Base-by-base conservation (phyloP, 2,888 invertebrate genomes). In the Synergus umbraculus region DNA sequence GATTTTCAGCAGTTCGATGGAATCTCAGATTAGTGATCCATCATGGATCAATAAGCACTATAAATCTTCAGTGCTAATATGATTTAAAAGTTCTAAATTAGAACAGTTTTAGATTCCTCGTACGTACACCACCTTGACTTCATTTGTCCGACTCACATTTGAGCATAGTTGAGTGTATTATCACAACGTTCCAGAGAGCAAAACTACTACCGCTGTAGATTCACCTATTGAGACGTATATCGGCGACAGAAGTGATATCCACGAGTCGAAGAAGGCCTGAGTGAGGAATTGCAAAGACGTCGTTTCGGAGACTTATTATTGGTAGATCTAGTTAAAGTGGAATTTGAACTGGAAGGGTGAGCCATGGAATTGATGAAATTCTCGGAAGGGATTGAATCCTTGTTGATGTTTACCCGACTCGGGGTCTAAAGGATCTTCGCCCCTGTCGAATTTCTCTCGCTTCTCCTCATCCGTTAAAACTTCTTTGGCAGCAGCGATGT, bases 401-500 rank as follows among this genome's bases (percentile, higher is more conserved):
- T 94, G 95, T 80, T 94, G 94, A 87, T 93, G 93, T 85, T 93
- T 93, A 22, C 94, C 94, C 8, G 96, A 94, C 92, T 99, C 99
- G 0, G 99, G 99, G 94, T 99, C 99, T 78, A 99, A 93, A 0
- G 99, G 99, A 94, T 99, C 99, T 87, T 97, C 96, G 82, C 99
- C 99, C 86, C 95, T 94, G 93, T 99, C 99, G 93, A 97, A 99
- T 92, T 97, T 97, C 82, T 96, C 95, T 82, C 99, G 94, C 93
- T 99, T 99, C 91, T 99, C 99, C 83, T 96, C 94, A 94, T 97
- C 96, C 64, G 97, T 96, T 49, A 97, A 93, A 87, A 98, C 98
- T 94, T 99, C 99, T 93, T 99, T 99, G 78, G 99, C 99, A 63
- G 99, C 98, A 3, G 99, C 99, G 89, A 99, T 96, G 92, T 99